Evolutionary conservation across 2,113 vertebrate species (phyloP), one percentile per base, ranked within the genome.

Genomic region (Oreotragus oreotragus): DNA sequence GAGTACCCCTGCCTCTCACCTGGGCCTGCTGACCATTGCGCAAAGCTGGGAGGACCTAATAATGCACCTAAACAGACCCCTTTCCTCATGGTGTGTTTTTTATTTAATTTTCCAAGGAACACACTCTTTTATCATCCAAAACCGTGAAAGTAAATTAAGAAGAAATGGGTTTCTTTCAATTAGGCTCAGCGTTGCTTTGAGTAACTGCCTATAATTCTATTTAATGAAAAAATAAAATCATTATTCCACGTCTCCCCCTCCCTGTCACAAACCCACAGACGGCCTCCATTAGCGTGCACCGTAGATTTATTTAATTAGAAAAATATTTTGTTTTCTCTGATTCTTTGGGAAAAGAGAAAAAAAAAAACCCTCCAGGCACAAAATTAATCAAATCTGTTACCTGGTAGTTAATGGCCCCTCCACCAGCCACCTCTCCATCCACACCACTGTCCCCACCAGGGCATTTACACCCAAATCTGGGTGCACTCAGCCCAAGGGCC

Each of bases 91-190:
- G 98, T 98, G 98, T 98, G 98, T 98, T 98, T 99, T 99, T 98
- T 98, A 99, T 99, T 99, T 99, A 99, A 99, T 99, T 99, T 99
- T 98, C 98, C 98, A 98, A 97, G 4, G 62, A 98, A 97, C 98
- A 97, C 94, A 93, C 98, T 99, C 98, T 99, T 99, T 99, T 99
- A 99, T 99, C 99, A 99, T 99, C 98, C 98, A 98, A 98, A 99
- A 99, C 98, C 98, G 95, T 98, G 99, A 99, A 99, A 99, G 98
- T 98, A 99, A 99, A 99, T 99, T 99, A 99, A 99, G 99, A 98
- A 99, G 99, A 99, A 99, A 99, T 99, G 99, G 99, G 99, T 99
- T 99, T 99, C 99, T 99, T 99, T 99, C 99, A 99, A 99, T 99
- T 99, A 99, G 99, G 98, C 98, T 98, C 98, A 97, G 98, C 98